Evolutionary conservation across 2,113 vertebrate species (phyloP).

Genomic region (Pycnonotus jocosus): DNA sequence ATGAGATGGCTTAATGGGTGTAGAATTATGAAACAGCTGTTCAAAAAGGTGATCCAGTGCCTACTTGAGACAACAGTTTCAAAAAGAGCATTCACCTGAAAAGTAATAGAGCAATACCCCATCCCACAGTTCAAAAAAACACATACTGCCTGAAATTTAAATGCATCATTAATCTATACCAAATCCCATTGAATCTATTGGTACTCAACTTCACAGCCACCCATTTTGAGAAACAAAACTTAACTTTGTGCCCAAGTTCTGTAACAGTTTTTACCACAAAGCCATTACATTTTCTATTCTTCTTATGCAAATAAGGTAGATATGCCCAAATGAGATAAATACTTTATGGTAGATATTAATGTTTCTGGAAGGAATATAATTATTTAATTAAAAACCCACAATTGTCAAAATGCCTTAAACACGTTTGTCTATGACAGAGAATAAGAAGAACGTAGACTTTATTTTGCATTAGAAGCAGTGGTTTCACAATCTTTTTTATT

Average conservation of each 20-base stretch:
- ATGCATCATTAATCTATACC: neutral
- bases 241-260: neutral
- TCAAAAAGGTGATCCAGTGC: neutral
- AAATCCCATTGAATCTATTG: neutral
- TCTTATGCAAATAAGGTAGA: neutral
- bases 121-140: neutral
- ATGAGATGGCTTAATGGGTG: neutral
- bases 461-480: neutral
- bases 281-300: neutral
- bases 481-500: neutral
- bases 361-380: constrained; percentile 36
- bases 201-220: neutral
- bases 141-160: neutral
- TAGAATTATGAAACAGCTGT: neutral
- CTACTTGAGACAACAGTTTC: neutral
- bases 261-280: neutral
- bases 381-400: constrained; percentile 42
- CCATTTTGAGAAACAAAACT: neutral
- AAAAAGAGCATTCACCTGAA: neutral
- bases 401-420: constrained; percentile 4
- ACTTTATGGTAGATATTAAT: constrained; percentile 20
- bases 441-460: neutral
- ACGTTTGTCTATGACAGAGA: neutral
- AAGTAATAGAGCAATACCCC: neutral
- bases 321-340: neutral